Conservation (phyloP, 2,797 vertebrate genomes). For the Myripristis murdjan region DNA sequence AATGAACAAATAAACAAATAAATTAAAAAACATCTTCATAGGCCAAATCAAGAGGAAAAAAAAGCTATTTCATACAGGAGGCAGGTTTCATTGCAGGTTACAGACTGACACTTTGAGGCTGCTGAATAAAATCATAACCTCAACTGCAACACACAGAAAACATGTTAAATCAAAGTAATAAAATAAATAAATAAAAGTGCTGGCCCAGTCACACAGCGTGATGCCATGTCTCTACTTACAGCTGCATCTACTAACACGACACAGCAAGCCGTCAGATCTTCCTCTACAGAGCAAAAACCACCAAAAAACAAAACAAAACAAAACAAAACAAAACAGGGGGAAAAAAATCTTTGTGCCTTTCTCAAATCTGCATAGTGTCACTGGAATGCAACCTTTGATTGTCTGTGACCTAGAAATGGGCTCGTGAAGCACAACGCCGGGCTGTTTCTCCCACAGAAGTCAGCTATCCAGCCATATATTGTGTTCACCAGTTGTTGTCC, state of each 20-base stretch:
- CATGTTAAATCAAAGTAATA: no score
- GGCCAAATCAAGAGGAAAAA: no score
- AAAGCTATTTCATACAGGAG: no score
- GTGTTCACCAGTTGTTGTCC: neutral
- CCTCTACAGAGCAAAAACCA: neutral
- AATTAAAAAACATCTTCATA: no score
- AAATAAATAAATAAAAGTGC: neutral
- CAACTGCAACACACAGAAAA: neutral
- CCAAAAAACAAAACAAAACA: no score
- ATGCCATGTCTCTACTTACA: neutral
- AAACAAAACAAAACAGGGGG: neutral
- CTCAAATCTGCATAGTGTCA: conserved; percentile 8
- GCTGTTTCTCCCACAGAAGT: neutral
- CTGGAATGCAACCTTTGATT: neutral
- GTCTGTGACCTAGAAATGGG: conserved; percentile 13
- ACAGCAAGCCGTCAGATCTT: no score
- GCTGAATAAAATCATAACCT: no score
- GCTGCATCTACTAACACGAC: neutral
- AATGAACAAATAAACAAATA: no score
- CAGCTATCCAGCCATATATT: neutral
- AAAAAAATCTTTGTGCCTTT: neutral
- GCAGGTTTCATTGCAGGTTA: no score
- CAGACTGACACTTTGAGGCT: no score
- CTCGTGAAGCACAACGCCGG: conserved; percentile 18
- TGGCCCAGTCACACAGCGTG: neutral